phyloP scores from a whole-genome alignment of 1,140 invertebrate genomes.

The Cotesia chilonis region DNA sequence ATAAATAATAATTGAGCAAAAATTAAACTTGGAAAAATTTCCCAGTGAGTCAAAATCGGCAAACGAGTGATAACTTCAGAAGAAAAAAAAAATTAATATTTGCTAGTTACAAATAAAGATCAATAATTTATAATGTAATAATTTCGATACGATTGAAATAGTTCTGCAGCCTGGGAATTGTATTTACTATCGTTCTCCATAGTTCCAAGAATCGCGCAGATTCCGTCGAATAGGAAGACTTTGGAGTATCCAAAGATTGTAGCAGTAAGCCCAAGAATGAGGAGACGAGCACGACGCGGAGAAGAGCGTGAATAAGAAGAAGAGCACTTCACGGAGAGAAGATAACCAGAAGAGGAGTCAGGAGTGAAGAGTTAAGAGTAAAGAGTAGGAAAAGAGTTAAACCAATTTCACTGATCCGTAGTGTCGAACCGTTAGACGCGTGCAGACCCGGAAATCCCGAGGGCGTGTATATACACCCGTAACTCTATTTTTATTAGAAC shows the following conservation, averaged over 20 bases:
- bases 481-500: conserved; percentile 14
- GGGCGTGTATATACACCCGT: conserved; percentile 46
- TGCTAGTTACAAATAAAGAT: not conserved
- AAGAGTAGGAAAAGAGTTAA: not conserved
- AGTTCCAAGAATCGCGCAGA: not conserved
- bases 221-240: conserved; percentile 13
- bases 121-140: not conserved
- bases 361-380: not conserved
- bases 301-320: not conserved
- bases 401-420: conserved; percentile 33
- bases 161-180: conserved; percentile 8
- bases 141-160: conserved; percentile 2
- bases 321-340: not conserved
- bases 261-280: not conserved
- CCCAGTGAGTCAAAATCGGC: no score
- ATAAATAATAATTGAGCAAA: no score
- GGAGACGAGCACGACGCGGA: not conserved
- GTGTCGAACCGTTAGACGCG: conserved; percentile 27
- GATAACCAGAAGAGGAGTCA: not conserved
- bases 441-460: conserved; percentile 46
- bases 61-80: not conserved
- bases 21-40: no score
- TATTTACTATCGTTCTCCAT: conserved; percentile 9
- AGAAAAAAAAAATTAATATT: not conserved
- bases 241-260: conserved; percentile 13